Base-by-base conservation (phyloP, 2,113 vertebrate species). In the Vidua macroura region DNA sequence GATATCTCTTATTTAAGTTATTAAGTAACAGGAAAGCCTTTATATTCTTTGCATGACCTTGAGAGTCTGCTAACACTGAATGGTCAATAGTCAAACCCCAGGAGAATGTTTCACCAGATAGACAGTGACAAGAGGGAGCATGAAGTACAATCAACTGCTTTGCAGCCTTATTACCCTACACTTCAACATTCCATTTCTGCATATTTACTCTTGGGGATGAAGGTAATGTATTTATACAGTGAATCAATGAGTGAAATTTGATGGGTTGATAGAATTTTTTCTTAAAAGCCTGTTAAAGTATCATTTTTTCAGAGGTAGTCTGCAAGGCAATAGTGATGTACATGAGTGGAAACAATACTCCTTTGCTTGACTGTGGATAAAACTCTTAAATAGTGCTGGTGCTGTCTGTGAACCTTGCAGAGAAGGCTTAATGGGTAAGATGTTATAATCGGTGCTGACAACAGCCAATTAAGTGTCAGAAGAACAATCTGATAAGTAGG, bases 401-500 rank as follows among this genome's bases (percentile, higher is more conserved):
- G 70, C 74, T 95, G 55, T 83, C 77, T 77, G 82, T 87, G 94
- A 96, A 91, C 64, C 73, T 96, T 0, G 0, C 75, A 93, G 66
- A 97, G 85, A 96, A 64, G 1, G 1, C 48, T 90, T 92, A 93
- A 86, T 92, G 83, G 86, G 37, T 83, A 72, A 81, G 82, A 93
- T 88, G 68, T 85, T 96, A 91, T 96, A 95, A 95, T 90, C 7
- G 2, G 73, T 69, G 92, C n/a, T 94, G 95, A 94, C 86, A 94
- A 95, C 87, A 94, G 92, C 70, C 93, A 94, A 93, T 96, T 96
- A 97, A 95, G 72, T 97, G 93, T 94, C 82, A 95, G 96, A 96
- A 96, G 89, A 97, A 95, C 93, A 97, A 97, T 92, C 90, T 92
- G 95, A 96, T 94, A 95, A 93, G 81, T 85, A 82, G 83, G 77